Evolutionary conservation across 2,797 vertebrate species (phyloP).

Genomic region (Bovichtus diacanthus): DNA sequence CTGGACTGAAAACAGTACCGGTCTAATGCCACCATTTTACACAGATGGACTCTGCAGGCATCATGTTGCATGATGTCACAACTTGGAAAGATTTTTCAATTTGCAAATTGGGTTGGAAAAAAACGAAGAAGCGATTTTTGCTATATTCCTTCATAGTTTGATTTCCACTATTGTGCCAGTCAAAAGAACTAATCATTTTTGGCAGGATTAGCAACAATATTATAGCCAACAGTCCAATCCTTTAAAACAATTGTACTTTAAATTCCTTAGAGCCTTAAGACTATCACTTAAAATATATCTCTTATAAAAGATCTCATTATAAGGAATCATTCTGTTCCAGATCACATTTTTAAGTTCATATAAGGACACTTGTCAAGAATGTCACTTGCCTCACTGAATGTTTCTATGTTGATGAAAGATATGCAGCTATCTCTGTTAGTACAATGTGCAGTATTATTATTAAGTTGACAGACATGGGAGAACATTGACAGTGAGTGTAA

Average conservation of each 20-base stretch:
- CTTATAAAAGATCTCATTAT: not conserved
- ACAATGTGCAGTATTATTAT: slow-evolving; percentile 26
- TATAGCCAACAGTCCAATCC: not conserved
- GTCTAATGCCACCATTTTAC: slow-evolving; percentile 48
- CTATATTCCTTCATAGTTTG: not conserved
- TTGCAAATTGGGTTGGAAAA: not conserved
- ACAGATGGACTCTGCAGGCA: slow-evolving; percentile 69
- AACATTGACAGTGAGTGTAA: slow-evolving; percentile 37
- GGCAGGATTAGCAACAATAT: not conserved
- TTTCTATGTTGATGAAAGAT: slow-evolving; percentile 7
- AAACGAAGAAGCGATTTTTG: not conserved
- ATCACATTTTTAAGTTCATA: slow-evolving; percentile 2
- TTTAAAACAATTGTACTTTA: not conserved
- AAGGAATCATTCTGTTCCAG: not conserved
- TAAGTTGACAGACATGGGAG: slow-evolving; percentile 32
- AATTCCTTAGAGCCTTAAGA: not conserved
- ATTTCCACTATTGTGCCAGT: not conserved
- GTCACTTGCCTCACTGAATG: not conserved
- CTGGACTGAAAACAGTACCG: slow-evolving; percentile 29
- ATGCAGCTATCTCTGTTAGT: not conserved
- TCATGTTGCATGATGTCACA: slow-evolving; percentile 52
- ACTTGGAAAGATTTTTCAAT: slow-evolving; percentile 44
- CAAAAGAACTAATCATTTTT: not conserved
- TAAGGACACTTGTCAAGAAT: slow-evolving; percentile 3
- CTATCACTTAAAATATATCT: not conserved